A percentile compares a stretch with the other conserved stretches of the same genome.
These are phyloP conservation scores for Polydrusus pterygomalis DNA, from an alignment of 2,888 invertebrate genomes.

Conservation along the genomic window DNA sequence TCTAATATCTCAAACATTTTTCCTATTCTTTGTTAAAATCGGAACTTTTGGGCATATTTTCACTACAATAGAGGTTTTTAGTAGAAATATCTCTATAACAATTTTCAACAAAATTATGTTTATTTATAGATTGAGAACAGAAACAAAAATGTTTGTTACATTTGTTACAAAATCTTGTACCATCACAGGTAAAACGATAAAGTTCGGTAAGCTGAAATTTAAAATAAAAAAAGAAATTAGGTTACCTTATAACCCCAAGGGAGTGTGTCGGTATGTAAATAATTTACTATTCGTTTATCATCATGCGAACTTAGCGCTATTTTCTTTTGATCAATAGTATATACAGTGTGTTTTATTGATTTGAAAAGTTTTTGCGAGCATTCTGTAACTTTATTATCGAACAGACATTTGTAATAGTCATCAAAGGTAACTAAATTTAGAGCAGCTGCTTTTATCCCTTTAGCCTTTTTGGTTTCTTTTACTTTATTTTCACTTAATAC, in stretches of 20 bases:
- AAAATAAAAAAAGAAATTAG: not conserved
- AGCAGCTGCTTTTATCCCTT: conserved; percentile 4
- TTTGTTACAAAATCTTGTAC: not conserved
- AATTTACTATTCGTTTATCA: conserved; percentile 24
- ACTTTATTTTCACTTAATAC: not conserved
- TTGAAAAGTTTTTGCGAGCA: conserved; percentile 1
- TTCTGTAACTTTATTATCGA: not conserved
- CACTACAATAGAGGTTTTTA: not conserved
- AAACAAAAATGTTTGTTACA: not conserved
- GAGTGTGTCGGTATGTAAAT: not conserved
- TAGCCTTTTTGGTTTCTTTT: conserved; percentile 9
- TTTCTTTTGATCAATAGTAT: not conserved
- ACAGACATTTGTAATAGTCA: conserved; percentile 22
- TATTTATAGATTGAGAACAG: not conserved
- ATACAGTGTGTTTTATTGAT: conserved; percentile 11
- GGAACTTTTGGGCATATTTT: not conserved
- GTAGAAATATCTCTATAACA: not conserved
- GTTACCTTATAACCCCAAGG: conserved; percentile 12
- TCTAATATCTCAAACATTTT: not conserved
- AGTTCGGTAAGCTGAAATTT: not conserved
- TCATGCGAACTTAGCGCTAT: conserved; percentile 2
- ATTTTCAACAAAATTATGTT: not conserved
- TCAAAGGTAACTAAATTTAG: conserved; percentile 18
- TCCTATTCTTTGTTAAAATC: not conserved
- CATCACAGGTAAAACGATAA: not conserved